phyloP scores from a whole-genome alignment of 2,888 invertebrate species.

The Noctuana brunneofusca region DNA sequence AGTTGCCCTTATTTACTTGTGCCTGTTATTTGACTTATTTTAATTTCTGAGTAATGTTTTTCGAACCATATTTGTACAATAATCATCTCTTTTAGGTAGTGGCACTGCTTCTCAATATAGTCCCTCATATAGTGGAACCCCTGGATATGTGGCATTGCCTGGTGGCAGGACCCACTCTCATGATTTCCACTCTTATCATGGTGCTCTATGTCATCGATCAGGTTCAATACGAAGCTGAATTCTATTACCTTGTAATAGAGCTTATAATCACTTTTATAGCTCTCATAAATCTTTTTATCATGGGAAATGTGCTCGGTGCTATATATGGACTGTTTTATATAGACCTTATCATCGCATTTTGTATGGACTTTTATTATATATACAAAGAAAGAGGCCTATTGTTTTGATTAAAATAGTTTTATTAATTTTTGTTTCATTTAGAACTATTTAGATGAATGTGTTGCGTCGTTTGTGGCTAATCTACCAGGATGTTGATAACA shows the following conservation, averaged over 20 bases:
- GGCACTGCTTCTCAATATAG: slow-evolving; percentile 71
- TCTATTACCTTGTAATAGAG: slow-evolving; percentile 63
- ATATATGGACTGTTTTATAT: slow-evolving; percentile 70
- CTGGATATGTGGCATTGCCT: slow-evolving; percentile 63
- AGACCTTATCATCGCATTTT: slow-evolving; percentile 66
- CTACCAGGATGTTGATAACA: slow-evolving; percentile 22
- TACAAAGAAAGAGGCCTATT: slow-evolving; percentile 64
- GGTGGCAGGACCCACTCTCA: slow-evolving; percentile 70
- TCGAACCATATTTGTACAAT: slow-evolving; percentile 13
- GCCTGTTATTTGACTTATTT: too few relatives aligned
- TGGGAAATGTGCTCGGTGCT: slow-evolving; percentile 58
- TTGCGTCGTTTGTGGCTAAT: neutral
- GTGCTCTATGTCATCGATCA: slow-evolving; percentile 74
- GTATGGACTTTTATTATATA: slow-evolving; percentile 65
- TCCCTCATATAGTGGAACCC: slow-evolving; percentile 69
- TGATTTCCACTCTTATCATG: slow-evolving; percentile 66
- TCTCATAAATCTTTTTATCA: slow-evolving; percentile 49
- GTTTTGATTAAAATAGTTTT: slow-evolving; percentile 46
- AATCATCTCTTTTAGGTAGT: slow-evolving; percentile 67
- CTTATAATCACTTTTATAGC: slow-evolving; percentile 52
- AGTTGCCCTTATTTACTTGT: too few relatives aligned
- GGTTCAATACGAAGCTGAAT: slow-evolving; percentile 68
- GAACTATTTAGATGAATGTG: slow-evolving; percentile 10
- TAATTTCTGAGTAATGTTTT: neutral
- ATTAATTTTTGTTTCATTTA: slow-evolving; percentile 15